These are phyloP conservation scores for Ceuthmochares aereus DNA, from an alignment of 2,113 vertebrate species.

Conservation along the genomic window DNA sequence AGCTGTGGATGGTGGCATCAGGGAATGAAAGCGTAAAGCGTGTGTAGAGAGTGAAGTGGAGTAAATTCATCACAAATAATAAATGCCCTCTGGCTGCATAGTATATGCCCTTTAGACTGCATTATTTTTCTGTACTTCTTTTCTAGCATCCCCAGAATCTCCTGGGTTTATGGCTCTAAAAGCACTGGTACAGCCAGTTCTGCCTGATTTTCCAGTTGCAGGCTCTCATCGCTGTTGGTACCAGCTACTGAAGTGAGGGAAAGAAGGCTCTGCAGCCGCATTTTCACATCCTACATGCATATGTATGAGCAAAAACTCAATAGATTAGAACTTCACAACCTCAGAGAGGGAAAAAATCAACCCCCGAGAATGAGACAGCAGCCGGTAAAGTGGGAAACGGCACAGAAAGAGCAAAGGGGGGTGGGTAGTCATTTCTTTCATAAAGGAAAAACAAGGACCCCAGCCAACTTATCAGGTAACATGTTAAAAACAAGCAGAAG, in stretches of 20 bases:
- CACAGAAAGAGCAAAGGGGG: neutral
- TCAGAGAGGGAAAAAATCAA: neutral
- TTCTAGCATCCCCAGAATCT: neutral
- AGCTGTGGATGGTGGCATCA: neutral
- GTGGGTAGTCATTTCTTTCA: too few relatives aligned
- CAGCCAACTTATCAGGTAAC: neutral
- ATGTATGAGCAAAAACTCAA: neutral
- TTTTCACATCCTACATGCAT: neutral
- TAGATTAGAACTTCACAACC: neutral
- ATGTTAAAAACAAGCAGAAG: neutral
- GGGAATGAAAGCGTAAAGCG: neutral
- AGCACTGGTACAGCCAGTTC: neutral
- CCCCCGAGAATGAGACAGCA: neutral
- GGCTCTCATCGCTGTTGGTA: neutral
- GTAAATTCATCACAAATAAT: neutral
- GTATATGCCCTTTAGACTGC: neutral
- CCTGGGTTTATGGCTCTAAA: neutral
- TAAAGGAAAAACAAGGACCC: too few relatives aligned
- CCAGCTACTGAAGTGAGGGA: neutral
- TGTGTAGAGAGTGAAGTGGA: rapidly evolving
- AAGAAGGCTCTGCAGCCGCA: neutral
- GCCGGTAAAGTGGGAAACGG: neutral
- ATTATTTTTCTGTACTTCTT: neutral
- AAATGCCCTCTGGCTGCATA: neutral
- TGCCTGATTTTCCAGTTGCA: neutral